Evolutionary conservation across 2,797 vertebrate genomes (phyloP), one percentile per base, ranked within the genome.

Genomic region (Rhynchonycteris naso): DNA sequence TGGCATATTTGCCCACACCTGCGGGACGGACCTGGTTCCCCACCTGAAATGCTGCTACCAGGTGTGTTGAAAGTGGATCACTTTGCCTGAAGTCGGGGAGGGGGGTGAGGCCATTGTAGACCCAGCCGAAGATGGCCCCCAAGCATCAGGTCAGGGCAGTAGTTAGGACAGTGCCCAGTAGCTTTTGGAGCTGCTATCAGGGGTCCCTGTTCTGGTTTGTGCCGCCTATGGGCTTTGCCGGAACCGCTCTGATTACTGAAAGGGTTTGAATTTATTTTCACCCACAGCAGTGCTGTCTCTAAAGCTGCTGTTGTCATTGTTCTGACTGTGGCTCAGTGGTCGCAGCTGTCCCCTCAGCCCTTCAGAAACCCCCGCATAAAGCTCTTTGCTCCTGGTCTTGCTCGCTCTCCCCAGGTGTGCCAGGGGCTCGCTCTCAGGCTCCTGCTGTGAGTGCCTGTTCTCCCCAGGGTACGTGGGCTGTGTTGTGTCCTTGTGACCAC

Each of bases 51-150:
- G 8, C 21, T 3, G 14, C 1, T 1, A 4, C 30, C 1, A 5
- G 68, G 22, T 1, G 1, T 56, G n/a, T 61, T 22, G 66, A 13
- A 14, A 33, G 65, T 30, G 18, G 33, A 33, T 24, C 30, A 30
- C 28, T 7, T n/a, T 43, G 43, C 54, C 38, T 24, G 11, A 8
- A 59, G 33, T 11, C 26, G 3, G 13, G n/a, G 43, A 3, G 24
- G n/a, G 24, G 28, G 0, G 18, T 0, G 5, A 28, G 52, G 54
- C 33, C 28, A 1, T 1, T 0, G 35, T 26, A 58, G 50, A 9
- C 71, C 43, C 0, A 0, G 16, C 50, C 35, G 8, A 59, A 21
- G 30, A 24, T 24, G 10, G 47, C 69, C 28, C 0, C 33, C 21
- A 0, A 21, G 71, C 69, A 59, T 30, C 14, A 1, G 0, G 13